Percentiles rank a stretch among this genome's conserved stretches.
These are phyloP conservation scores for Cuniculus paca DNA, from an alignment of 2,797 vertebrate species.

Conservation along the genomic window DNA sequence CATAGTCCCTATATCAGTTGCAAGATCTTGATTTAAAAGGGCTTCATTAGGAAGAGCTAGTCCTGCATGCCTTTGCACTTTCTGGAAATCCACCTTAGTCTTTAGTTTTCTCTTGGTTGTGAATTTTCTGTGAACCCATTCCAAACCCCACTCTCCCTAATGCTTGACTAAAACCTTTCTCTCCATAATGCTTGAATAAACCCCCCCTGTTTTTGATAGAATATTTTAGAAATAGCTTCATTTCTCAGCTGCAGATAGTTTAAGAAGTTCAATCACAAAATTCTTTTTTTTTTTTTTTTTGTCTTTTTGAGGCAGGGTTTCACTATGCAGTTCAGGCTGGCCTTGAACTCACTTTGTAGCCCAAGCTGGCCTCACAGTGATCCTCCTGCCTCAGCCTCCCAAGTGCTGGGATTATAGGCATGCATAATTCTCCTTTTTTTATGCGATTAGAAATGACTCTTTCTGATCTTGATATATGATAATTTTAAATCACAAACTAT, in stretches of 20 bases:
- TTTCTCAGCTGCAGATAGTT: slow-evolving; percentile 1
- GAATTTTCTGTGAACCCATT: background rate
- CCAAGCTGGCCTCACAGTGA: background rate
- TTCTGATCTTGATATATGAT: slow-evolving; percentile 18
- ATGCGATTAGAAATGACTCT: background rate
- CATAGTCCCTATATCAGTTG: background rate
- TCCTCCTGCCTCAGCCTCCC: background rate
- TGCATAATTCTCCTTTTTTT: background rate
- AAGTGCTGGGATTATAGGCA: background rate
- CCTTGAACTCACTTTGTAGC: background rate
- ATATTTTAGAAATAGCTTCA: slow-evolving; percentile 38
- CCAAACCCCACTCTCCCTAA: background rate
- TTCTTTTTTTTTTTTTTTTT: background rate
- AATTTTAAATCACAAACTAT: background rate
- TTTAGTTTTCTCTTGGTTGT: background rate
- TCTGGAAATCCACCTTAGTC: background rate
- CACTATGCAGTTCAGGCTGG: background rate
- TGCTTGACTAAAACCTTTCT: slow-evolving; percentile 26
- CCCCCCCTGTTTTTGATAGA: background rate
- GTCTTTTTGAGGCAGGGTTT: background rate
- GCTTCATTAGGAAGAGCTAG: background rate
- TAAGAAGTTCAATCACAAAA: background rate
- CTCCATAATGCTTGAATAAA: too few relatives aligned
- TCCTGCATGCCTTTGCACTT: background rate
- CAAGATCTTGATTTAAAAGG: background rate